Evolutionary conservation across 2,888 invertebrate species (phyloP), one percentile per base, ranked within the genome.

Genomic region (Phalera bucephala): DNA sequence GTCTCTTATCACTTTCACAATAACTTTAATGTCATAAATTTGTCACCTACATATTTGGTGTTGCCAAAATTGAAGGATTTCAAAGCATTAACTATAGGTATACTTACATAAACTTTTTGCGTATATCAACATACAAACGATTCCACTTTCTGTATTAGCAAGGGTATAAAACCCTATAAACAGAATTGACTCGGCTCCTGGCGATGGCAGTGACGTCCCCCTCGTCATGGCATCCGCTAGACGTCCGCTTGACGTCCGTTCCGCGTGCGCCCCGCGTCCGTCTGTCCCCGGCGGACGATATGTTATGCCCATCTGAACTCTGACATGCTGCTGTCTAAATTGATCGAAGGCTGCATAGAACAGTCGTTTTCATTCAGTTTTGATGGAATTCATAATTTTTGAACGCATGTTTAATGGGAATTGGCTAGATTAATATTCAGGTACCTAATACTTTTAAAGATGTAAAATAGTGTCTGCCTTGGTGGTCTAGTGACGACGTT

Each of bases 241-340:
- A n/a, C n/a, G n/a, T n/a, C n/a, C n/a, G n/a, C n/a, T n/a, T n/a
- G n/a, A n/a, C 43, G 47, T 41, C 33, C 48, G 50, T 50, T 42
- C 26, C 22, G 22, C 31, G 2, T 30, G 33, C 37, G 31, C 14
- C 15, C 27, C 14, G 20, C 34, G 49, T 45, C 51, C 49, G 59
- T 46, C 72, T 73, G 74, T 54, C 64, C 60, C 57, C 65, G 72
- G 72, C 73, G 62, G 53, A 54, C 64, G 71, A 69, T 73, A 63
- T 65, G 75, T 71, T 65, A 73, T 67, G 75, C 70, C 56, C 64
- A 54, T 62, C 72, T 68, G 72, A 73, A 69, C 69, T 65, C 58
- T 68, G 69, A 72, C 70, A 62, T 54, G 43, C 55, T 47, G 58
- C 52, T 49, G 50, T 46, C 50, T 47, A 60, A 65, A 67, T 71